These are phyloP conservation scores for Metaphire vulgaris DNA, from an alignment of 1,140 invertebrate genomes.

Conservation along the genomic window DNA sequence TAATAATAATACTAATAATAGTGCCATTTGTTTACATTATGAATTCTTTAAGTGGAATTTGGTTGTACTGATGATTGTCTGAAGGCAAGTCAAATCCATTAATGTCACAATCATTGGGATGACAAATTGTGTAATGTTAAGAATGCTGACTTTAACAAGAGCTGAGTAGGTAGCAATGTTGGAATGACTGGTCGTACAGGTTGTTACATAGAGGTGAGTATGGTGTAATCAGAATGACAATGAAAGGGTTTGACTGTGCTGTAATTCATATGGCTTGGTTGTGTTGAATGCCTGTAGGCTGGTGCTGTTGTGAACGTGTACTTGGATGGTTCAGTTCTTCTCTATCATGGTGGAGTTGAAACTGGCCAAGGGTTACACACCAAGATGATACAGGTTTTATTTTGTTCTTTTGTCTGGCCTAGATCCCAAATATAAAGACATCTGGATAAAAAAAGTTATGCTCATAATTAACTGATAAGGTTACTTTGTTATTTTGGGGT, in stretches of 20 bases:
- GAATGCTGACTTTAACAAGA: too few species aligned
- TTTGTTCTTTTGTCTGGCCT: not conserved
- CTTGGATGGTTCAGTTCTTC: conserved; percentile 77
- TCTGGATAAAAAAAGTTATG: not conserved
- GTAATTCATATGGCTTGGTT: not conserved
- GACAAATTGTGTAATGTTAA: not conserved
- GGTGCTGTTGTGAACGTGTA: conserved; percentile 81
- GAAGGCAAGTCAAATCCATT: too few species aligned
- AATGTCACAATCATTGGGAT: not conserved
- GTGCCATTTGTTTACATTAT: too few species aligned
- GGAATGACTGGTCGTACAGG: too few species aligned
- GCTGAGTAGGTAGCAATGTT: too few species aligned
- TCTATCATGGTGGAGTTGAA: conserved; percentile 85
- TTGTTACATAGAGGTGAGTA: too few species aligned
- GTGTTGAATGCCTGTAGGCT: conserved; percentile 49
- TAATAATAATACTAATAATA: too few species aligned
- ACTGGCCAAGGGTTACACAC: conserved; percentile 93
- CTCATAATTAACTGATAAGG: not conserved
- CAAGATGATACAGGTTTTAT: conserved; percentile 75
- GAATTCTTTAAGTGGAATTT: too few species aligned
- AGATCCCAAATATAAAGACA: too few species aligned
- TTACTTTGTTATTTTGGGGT: not conserved
- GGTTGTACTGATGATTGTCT: too few species aligned
- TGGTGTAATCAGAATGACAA: not conserved
- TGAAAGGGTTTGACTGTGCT: not conserved